phyloP scores from a whole-genome alignment of 2,113 vertebrate genomes.

The Bos javanicus region DNA sequence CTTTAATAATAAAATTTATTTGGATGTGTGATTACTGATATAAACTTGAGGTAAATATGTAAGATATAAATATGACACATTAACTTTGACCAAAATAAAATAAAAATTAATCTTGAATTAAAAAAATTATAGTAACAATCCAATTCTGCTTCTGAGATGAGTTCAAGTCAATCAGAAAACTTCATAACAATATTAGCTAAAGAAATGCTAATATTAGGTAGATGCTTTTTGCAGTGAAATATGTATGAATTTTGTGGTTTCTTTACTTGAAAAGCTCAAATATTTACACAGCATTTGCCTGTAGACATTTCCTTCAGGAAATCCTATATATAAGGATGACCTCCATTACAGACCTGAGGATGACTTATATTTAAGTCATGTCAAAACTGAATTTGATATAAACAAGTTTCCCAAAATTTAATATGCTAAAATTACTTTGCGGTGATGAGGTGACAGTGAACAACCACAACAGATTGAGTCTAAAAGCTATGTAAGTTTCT shows the following conservation, averaged over 20 bases:
- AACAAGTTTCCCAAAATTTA: conserved; percentile 66
- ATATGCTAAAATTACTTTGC: conserved; percentile 50
- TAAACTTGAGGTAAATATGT: not conserved
- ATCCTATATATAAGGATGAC: conserved; percentile 56
- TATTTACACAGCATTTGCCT: conserved; percentile 59
- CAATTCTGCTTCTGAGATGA: not conserved
- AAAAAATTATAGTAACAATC: not conserved
- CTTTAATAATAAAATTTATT: conserved; percentile 23
- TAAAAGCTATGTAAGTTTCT: not conserved
- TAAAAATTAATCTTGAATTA: not conserved
- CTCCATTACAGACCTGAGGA: conserved; percentile 71
- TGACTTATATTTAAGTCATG: conserved; percentile 66
- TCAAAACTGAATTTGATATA: conserved; percentile 70
- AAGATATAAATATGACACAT: not conserved
- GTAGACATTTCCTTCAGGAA: conserved; percentile 64
- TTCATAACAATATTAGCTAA: not conserved
- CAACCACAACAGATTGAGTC: not conserved
- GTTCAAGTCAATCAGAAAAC: not conserved
- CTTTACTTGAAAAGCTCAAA: conserved; percentile 79
- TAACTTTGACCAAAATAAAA: not conserved
- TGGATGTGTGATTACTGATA: not conserved
- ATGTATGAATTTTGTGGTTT: conserved; percentile 76
- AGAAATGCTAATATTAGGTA: conserved; percentile 32
- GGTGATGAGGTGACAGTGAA: conserved; percentile 32
- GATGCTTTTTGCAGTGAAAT: not conserved